These are phyloP conservation scores for Siderastrea radians DNA, from an alignment of 92 coral and sea anemone species.

Conservation along the genomic window DNA sequence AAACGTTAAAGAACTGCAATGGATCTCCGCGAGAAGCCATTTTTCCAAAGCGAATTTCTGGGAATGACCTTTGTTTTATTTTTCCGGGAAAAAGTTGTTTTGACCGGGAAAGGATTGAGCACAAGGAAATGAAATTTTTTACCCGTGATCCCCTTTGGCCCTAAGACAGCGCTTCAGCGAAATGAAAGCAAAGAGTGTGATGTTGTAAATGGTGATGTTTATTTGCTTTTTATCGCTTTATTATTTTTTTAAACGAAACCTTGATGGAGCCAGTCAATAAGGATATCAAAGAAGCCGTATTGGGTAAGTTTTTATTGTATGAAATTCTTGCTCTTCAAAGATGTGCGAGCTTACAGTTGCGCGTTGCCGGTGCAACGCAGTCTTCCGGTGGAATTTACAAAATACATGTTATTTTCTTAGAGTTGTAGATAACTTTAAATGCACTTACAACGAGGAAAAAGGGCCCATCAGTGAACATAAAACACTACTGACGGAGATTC, in stretches of 20 bases:
- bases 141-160: slow-evolving; percentile 26
- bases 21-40: slow-evolving; percentile 23
- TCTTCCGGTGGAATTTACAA: background rate
- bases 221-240: background rate
- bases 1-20: background rate
- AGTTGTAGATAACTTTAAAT: background rate
- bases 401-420: background rate
- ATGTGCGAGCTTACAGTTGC: background rate
- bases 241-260: background rate
- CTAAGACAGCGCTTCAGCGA: background rate
- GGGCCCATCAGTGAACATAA: background rate
- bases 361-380: background rate
- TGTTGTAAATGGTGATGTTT: background rate
- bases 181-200: background rate
- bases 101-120: slow-evolving; percentile 21
- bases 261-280: slow-evolving; percentile 30
- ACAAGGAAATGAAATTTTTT: slow-evolving; percentile 22
- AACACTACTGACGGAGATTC: background rate
- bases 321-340: background rate
- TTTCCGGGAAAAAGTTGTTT: background rate
- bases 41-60: background rate
- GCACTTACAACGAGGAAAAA: background rate
- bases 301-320: slow-evolving; percentile 9
- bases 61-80: background rate
- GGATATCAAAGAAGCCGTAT: slow-evolving; percentile 39